Evolutionary conservation across 2,113 vertebrate species (phyloP).

Genomic region (Aspidoscelis tigris): DNA sequence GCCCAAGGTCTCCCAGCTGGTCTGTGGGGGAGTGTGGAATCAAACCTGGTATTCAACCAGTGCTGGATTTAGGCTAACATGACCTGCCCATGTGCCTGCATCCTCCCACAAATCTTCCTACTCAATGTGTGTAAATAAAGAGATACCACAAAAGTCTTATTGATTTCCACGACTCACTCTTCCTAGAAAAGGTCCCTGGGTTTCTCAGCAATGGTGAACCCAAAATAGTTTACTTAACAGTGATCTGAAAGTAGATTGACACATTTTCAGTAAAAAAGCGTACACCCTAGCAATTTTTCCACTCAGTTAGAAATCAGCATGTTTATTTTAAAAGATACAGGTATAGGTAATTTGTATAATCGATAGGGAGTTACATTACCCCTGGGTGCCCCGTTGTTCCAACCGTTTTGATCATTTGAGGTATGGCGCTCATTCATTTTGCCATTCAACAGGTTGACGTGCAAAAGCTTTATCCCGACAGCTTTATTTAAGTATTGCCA

Average conservation of each 20-base stretch:
- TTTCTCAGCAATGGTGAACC: not conserved
- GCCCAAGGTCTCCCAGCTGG: no score
- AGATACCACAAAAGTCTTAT: not conserved
- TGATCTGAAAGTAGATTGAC: no score
- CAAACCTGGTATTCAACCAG: not conserved
- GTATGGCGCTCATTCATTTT: slow-evolving; percentile 89
- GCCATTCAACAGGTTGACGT: slow-evolving; percentile 88
- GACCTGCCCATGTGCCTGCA: not conserved
- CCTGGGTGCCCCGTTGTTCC: slow-evolving; percentile 52
- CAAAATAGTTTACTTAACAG: not conserved
- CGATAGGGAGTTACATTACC: slow-evolving; percentile 66
- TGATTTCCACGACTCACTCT: not conserved
- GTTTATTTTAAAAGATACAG: not conserved
- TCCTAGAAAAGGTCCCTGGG: not conserved
- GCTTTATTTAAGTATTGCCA: slow-evolving; percentile 98
- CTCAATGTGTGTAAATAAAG: not conserved
- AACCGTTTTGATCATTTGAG: slow-evolving; percentile 84
- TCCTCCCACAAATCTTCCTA: not conserved
- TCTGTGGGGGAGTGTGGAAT: no score
- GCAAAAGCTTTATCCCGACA: slow-evolving; percentile 97
- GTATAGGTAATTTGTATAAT: slow-evolving; percentile 1
- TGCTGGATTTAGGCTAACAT: not conserved
- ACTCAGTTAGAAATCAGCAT: not conserved
- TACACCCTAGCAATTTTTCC: not conserved
- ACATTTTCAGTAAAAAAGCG: not conserved